Evolutionary conservation across 2,888 invertebrate species (phyloP).

Genomic region (Spisula solida): DNA sequence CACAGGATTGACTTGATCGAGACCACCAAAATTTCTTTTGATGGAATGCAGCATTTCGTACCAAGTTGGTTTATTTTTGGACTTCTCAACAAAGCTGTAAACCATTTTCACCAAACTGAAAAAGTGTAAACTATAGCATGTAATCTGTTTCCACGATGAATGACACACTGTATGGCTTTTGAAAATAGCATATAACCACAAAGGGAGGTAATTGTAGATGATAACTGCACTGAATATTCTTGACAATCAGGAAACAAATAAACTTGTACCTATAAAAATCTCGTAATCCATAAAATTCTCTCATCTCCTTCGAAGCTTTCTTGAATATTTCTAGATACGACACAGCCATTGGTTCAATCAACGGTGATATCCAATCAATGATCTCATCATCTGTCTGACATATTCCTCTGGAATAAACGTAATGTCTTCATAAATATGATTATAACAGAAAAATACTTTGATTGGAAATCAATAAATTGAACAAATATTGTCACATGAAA

Average conservation of each 20-base stretch:
- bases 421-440: too few species aligned
- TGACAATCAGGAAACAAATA: background rate
- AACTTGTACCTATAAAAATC: constrained; percentile 83
- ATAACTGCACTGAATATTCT: background rate
- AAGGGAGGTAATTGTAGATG: background rate
- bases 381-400: constrained; percentile 45
- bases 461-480: too few species aligned
- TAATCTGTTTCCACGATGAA: background rate
- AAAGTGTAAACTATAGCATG: background rate
- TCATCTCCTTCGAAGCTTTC: constrained; percentile 70
- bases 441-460: too few species aligned
- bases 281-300: constrained; percentile 85
- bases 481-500: too few species aligned
- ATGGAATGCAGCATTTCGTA: constrained; percentile 79
- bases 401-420: constrained; percentile 53
- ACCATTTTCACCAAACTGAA: constrained; percentile 81
- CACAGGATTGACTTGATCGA: constrained; percentile 79
- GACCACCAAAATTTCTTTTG: constrained; percentile 83
- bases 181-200: background rate
- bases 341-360: constrained; percentile 78
- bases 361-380: constrained; percentile 49
- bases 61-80: constrained; percentile 71
- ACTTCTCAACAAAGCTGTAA: constrained; percentile 76
- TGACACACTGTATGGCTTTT: background rate
- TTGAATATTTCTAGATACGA: constrained; percentile 82